Conservation (phyloP, 2,113 vertebrate genomes). For the Tringa solitaria region DNA sequence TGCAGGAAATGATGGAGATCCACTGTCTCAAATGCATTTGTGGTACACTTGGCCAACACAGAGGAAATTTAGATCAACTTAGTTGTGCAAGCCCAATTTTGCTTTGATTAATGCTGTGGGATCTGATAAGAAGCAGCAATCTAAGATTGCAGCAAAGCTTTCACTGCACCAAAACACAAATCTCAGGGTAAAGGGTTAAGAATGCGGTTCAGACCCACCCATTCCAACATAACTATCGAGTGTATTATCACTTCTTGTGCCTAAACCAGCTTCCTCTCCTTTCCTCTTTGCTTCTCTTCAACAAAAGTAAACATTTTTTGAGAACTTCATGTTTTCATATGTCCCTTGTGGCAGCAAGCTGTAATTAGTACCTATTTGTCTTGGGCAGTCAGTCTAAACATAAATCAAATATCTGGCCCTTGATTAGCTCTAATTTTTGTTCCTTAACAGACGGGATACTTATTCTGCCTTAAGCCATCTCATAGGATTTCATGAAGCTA, state of each 20-base stretch:
- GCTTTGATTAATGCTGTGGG: neutral
- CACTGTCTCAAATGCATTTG: neutral
- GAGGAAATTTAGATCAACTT: neutral
- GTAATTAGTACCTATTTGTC: neutral
- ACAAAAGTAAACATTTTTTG: neutral
- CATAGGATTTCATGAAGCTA: neutral
- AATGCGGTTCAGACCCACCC: neutral
- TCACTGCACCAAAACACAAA: neutral
- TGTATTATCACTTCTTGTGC: neutral
- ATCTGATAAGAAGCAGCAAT: neutral
- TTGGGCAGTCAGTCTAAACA: neutral
- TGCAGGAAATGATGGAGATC: neutral
- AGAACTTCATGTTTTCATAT: neutral
- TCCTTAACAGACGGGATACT: neutral
- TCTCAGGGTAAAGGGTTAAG: neutral
- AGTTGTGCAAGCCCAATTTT: rapidly evolving
- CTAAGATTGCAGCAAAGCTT: neutral
- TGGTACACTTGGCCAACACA: neutral
- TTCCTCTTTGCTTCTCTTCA: too few species aligned
- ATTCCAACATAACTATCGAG: neutral
- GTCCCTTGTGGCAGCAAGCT: neutral
- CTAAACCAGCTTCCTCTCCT: neutral
- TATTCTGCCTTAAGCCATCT: neutral
- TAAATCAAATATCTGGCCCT: neutral
- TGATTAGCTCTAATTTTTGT: neutral